A percentile compares a stretch with the other conserved stretches of the same genome.
These are phyloP conservation scores for Patella vulgata DNA, from an alignment of 1,140 invertebrate species.

Conservation along the genomic window DNA sequence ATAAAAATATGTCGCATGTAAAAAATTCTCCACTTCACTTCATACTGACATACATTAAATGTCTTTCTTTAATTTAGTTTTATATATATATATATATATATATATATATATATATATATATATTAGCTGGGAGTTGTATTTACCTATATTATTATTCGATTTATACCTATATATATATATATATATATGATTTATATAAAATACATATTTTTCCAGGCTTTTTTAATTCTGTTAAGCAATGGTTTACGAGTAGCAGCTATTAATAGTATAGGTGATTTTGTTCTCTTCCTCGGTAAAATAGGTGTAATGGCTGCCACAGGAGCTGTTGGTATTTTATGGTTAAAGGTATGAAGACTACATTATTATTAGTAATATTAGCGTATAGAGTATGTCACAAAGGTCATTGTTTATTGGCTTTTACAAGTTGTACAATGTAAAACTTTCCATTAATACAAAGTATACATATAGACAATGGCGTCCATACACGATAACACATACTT, in stretches of 20 bases:
- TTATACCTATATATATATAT: too few species aligned
- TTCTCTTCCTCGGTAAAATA: slow-evolving; percentile 90
- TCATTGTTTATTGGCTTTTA: background rate
- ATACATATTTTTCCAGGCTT: slow-evolving; percentile 62
- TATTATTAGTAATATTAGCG: background rate
- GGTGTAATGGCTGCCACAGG: slow-evolving; percentile 76
- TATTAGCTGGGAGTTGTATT: too few species aligned
- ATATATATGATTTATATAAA: too few species aligned
- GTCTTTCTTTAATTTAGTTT: too few species aligned
- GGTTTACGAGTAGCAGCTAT: slow-evolving; percentile 89
- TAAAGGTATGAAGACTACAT: slow-evolving; percentile 66
- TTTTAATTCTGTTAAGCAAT: slow-evolving; percentile 71
- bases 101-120: too few species aligned
- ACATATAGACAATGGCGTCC: background rate
- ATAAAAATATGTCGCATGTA: too few species aligned
- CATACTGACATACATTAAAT: too few species aligned
- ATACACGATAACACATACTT: background rate
- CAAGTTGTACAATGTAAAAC: background rate
- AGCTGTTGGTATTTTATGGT: slow-evolving; percentile 69
- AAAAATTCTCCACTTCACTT: too few species aligned
- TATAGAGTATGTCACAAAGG: background rate
- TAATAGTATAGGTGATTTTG: slow-evolving; percentile 93
- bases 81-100: too few species aligned
- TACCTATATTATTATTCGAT: too few species aligned
- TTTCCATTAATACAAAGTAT: background rate